phyloP scores from a whole-genome alignment of 2,797 vertebrate species.

The Oreonectes daqikongensis region DNA sequence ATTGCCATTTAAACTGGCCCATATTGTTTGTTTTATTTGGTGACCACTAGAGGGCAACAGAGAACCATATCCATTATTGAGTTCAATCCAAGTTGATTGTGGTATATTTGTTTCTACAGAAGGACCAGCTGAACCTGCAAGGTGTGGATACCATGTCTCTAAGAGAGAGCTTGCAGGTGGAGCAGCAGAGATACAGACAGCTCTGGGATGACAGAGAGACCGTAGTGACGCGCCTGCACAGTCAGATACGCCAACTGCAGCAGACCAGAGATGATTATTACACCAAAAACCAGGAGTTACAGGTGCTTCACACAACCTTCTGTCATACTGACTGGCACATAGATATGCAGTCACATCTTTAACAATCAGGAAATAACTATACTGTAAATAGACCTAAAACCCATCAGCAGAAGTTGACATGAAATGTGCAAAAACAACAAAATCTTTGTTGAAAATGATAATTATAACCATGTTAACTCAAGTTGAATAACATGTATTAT shows the following conservation, averaged over 20 bases:
- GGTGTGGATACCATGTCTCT: conserved; percentile 87
- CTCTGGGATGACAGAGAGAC: conserved; percentile 92
- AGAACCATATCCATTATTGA: background rate
- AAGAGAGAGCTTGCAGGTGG: conserved; percentile 89
- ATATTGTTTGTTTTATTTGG: conserved; percentile 6
- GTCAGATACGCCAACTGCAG: conserved; percentile 93
- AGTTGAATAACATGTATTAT: background rate
- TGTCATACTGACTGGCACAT: background rate
- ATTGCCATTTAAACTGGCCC: background rate
- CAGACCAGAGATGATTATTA: conserved; percentile 91
- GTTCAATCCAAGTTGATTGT: background rate
- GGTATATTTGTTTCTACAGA: conserved; percentile 73
- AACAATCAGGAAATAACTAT: background rate
- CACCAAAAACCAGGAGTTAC: conserved; percentile 95
- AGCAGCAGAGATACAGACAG: conserved; percentile 86
- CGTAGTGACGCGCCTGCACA: conserved; percentile 88
- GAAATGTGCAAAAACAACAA: no score
- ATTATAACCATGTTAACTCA: background rate
- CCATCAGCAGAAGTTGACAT: no score
- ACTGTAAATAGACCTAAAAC: no score
- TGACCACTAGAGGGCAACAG: conserved; percentile 4
- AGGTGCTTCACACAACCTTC: conserved; percentile 73
- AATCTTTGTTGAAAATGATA: no score
- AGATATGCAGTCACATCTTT: background rate
- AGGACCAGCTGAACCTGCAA: conserved; percentile 94